Percentiles rank a stretch among this genome's conserved stretches.
Evolutionary conservation across 2,113 vertebrate genomes (phyloP).

Genomic region (Pelecanus crispus): DNA sequence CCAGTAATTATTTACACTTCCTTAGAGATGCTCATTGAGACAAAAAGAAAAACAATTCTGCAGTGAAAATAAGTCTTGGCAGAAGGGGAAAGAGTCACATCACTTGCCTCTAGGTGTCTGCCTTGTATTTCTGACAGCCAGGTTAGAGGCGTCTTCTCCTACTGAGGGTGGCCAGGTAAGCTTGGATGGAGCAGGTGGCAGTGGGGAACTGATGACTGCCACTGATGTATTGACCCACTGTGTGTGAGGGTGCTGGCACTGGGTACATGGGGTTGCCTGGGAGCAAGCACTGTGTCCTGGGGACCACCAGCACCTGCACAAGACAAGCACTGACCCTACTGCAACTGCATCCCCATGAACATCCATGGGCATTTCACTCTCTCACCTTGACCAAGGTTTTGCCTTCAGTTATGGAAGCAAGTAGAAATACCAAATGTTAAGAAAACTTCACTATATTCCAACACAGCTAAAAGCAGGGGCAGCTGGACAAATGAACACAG

Average conservation of each 20-base stretch:
- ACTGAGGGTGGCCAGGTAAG: rapidly evolving
- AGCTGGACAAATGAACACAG: not conserved
- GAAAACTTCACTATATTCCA: not conserved
- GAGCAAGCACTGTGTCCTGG: not conserved
- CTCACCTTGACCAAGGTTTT: not conserved
- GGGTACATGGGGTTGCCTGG: not conserved
- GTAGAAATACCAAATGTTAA: not conserved
- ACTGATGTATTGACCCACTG: not conserved
- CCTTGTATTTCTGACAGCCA: not conserved
- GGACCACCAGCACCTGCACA: not conserved
- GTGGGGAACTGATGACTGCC: too few relatives aligned
- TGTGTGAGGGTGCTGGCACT: not conserved
- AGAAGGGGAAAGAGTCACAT: not conserved
- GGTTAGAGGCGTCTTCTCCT: not conserved
- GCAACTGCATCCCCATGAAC: not conserved
- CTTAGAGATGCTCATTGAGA: not conserved
- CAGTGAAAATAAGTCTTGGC: not conserved
- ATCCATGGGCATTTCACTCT: not conserved
- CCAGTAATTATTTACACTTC: not conserved
- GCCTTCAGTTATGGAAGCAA: not conserved
- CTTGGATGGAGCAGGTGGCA: not conserved
- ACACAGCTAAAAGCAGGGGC: not conserved
- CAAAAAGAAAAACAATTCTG: not conserved
- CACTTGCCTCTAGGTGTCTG: not conserved
- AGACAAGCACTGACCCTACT: not conserved